Evolutionary conservation across 2,797 vertebrate species (phyloP), one percentile per base, ranked within the genome.

Genomic region (Enteromius mattozi): DNA sequence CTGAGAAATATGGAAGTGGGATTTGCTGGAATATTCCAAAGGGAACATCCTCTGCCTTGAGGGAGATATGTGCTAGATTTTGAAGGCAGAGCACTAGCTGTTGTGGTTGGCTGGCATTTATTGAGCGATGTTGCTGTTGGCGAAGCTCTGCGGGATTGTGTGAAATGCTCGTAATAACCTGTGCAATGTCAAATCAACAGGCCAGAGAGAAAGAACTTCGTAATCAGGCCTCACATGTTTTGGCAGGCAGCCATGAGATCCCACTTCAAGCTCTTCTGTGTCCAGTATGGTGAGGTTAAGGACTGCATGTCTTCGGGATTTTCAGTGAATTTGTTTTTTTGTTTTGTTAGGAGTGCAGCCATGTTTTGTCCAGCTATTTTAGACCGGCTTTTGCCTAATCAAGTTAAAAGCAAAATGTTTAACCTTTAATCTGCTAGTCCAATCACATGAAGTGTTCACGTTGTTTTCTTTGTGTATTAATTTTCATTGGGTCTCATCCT

Each of bases 91-190:
- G 51, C 54, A 40, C 54, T 65, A 47, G 35, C 68, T 84, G 71
- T 86, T 83, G 54, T 88, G 78, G 37, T 88, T 88, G 84, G 81
- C 87, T 68, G 81, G 37, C 30, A 72, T 61, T 78, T 81, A 70
- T 84, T 68, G 37, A 74, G 66, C 6, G 4, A 78, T 49, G 51
- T 63, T 83, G 68, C 42, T 59, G 40, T 86, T 84, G 79, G 82
- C 82, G 42, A 78, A 56, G 35, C 75, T 76, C 63, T 17, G 33
- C 77, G 8, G 66, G 71, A 61, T 54, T 78, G 42, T 63, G 54
- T 37, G n/a, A 37, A 71, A 66, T 54, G 19, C 14, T 24, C 4
- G 19, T 69, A 9, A 54, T 63, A 81, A 76, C 66, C 70, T 75
- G 13, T 0, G 5, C 35, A 8, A 72, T 47, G 61, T 80, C 49